Base-by-base conservation (phyloP, 2,113 vertebrate species). In the Trematomus loennbergii region DNA sequence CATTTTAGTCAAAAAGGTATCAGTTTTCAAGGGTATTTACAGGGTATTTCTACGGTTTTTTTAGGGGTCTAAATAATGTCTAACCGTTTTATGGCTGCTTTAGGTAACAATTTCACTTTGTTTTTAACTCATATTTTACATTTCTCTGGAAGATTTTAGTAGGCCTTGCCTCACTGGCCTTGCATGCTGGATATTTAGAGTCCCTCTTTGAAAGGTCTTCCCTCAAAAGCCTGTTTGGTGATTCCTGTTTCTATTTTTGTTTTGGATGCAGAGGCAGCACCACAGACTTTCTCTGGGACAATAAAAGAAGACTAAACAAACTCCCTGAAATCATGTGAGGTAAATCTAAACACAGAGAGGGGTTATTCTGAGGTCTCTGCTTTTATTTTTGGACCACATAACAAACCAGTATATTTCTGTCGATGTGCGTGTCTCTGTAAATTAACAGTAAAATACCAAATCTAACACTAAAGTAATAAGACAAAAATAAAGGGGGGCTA, bases 281-380 rank as follows among this genome's bases (percentile, higher is more conserved):
- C 81, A 72, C 69, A 83, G 20, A 74, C 71, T 75, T 81, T 88
- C 79, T 75, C 54, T 81, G 50, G 25, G 54, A 81, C 85, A 83
- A 65, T 63, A 72, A 80, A 59, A 65, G 69, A 72, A 87, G 82
- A 85, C 80, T 72, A 86, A 90, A 89, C 86, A 90, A 40, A 71
- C 25, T 20, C 40, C 45, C 25, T 33, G 65, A 22, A 70, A 80
- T 72, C 77, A 61, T 3, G 36, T 40, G 71, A 87, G 69, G 82
- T 77, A 75, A 78, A 66, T 4, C 46, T 58, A 53, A 73, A 79
- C 61, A 73, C 57, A 57, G 8, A 70, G 43, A 36, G 18, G 6
- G 7, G 43, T 8, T 52, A 1, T 33, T 72, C 50, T 78, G 54
- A 58, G 60, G 54, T 79, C 54, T 81, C 68, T 76, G 5, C 45